Conservation (phyloP, 2,888 invertebrate genomes). For the Eupithecia subumbrata region DNA sequence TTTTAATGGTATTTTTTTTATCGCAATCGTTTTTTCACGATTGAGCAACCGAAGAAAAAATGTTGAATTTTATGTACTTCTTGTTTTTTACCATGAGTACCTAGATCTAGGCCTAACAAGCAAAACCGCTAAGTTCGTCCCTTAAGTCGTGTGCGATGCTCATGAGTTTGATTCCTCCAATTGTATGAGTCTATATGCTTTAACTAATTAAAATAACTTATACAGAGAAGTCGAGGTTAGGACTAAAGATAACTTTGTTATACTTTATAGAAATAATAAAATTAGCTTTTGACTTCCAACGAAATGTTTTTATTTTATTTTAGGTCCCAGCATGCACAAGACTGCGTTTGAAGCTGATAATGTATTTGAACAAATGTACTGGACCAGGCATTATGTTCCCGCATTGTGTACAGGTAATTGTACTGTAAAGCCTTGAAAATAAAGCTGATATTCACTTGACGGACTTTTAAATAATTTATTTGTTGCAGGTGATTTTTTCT, state of each 20-base stretch:
- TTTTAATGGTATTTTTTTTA: too few species aligned
- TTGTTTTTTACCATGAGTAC: too few species aligned
- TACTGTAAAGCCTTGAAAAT: not conserved
- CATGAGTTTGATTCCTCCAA: too few species aligned
- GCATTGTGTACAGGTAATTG: slow-evolving; percentile 89
- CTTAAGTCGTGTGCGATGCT: too few species aligned
- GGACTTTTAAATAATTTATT: slow-evolving; percentile 2
- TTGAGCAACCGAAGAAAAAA: too few species aligned
- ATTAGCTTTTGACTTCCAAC: not conserved
- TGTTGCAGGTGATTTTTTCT: slow-evolving; percentile 90
- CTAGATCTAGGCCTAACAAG: too few species aligned
- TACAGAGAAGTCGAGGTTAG: not conserved
- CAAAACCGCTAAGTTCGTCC: too few species aligned
- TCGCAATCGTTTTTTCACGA: too few species aligned
- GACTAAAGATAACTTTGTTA: not conserved
- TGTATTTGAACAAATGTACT: slow-evolving; percentile 90
- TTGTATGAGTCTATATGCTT: too few species aligned
- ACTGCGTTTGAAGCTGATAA: slow-evolving; percentile 92
- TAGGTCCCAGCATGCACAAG: slow-evolving; percentile 90
- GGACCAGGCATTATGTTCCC: slow-evolving; percentile 89
- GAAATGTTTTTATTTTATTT: slow-evolving; percentile 30
- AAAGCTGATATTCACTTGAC: not conserved
- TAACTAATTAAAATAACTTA: too few species aligned
- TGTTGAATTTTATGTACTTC: too few species aligned
- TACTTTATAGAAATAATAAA: not conserved